Evolutionary conservation across 2,888 invertebrate species (phyloP).

Genomic region (Prosapia bicincta): DNA sequence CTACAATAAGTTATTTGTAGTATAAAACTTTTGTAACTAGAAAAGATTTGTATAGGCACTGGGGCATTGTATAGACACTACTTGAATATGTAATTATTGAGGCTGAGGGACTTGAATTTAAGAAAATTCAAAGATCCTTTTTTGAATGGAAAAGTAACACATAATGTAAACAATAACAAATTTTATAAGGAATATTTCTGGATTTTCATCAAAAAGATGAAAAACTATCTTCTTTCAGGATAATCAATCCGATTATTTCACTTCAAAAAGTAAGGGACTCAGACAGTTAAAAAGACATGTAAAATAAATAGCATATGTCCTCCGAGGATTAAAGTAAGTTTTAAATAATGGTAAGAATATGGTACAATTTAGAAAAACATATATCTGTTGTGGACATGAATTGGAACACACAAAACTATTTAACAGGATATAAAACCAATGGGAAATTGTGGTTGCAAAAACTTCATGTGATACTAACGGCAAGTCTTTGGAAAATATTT

Average conservation of each 20-base stretch:
- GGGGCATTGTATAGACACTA: not conserved
- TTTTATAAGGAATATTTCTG: not conserved
- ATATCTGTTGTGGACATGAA: not conserved
- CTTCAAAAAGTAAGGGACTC: not conserved
- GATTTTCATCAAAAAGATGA: not conserved
- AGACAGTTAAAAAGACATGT: not conserved
- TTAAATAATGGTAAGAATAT: not conserved
- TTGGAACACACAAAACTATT: not conserved
- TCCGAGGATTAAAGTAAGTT: slow-evolving; percentile 13
- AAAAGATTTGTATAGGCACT: not conserved
- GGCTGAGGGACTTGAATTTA: not conserved
- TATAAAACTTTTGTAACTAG: not conserved
- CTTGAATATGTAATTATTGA: not conserved
- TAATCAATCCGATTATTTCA: not conserved
- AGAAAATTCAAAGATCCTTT: not conserved
- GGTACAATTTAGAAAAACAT: not conserved
- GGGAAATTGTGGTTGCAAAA: not conserved
- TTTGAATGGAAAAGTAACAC: not conserved
- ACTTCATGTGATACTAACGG: too few relatives aligned
- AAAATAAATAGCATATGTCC: not conserved
- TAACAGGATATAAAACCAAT: not conserved
- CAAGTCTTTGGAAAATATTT: too few relatives aligned
- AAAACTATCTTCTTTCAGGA: not conserved
- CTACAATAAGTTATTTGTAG: not conserved
- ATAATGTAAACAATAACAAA: not conserved